Conservation (phyloP, 2,797 vertebrate genomes). For the Buceros bicornis region DNA sequence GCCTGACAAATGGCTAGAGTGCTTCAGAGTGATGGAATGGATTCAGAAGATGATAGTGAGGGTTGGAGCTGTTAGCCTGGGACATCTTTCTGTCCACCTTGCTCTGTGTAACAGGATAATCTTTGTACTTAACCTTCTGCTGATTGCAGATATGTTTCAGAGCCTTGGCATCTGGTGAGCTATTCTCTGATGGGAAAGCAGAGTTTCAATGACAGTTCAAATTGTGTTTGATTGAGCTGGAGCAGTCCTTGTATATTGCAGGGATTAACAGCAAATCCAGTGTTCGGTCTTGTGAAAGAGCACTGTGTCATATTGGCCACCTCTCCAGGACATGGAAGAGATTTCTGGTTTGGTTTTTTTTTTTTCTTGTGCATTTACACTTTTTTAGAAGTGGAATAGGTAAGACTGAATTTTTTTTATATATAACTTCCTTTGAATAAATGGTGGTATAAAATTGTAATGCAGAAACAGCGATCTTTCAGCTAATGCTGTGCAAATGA, state of each 20-base stretch:
- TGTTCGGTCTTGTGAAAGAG: neutral
- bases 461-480: neutral
- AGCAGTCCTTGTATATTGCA: neutral
- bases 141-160: neutral
- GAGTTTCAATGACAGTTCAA: neutral
- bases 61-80: neutral
- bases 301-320: accelerated
- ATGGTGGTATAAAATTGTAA: neutral
- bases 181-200: neutral
- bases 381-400: neutral
- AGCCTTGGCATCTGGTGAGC: neutral
- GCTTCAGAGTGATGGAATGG: accelerated
- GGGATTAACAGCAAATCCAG: neutral
- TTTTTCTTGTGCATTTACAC: neutral
- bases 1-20: neutral
- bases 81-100: neutral
- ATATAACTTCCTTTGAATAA: neutral
- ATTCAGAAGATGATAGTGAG: neutral
- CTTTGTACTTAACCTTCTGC: neutral
- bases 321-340: neutral
- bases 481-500: neutral
- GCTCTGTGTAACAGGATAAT: neutral
- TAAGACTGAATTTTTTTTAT: neutral
- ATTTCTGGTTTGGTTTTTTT: neutral
- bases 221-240: neutral